Evolutionary conservation across 2,113 vertebrate genomes (phyloP).

Genomic region (Antechinus stuartii): DNA sequence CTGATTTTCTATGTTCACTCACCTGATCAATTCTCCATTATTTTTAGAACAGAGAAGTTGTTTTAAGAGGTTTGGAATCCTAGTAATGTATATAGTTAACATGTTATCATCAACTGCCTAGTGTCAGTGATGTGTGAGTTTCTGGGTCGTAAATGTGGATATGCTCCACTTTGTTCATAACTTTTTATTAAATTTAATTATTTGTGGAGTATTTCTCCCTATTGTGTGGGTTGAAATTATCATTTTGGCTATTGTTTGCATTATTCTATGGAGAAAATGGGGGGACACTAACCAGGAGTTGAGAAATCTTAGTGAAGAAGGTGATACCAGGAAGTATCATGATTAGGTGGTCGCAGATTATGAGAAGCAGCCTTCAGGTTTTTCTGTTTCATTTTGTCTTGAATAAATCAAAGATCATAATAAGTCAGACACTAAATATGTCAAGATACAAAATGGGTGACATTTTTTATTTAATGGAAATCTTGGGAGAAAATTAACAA

Average conservation of each 20-base stretch:
- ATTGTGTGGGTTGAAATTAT: not conserved
- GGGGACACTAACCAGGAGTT: not conserved
- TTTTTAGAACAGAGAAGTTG: conserved; percentile 24
- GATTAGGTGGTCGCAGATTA: conserved; percentile 18
- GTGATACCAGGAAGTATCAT: not conserved
- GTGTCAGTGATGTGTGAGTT: not conserved
- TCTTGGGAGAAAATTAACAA: not conserved
- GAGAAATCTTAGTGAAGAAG: not conserved
- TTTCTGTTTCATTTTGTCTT: conserved; percentile 11
- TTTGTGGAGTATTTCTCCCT: not conserved
- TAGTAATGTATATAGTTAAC: not conserved
- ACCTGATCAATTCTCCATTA: conserved; percentile 10
- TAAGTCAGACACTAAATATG: not conserved
- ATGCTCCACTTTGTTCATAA: conserved; percentile 2
- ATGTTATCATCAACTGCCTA: not conserved
- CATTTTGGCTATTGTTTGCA: not conserved
- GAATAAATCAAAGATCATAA: not conserved
- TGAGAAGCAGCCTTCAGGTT: conserved; percentile 12
- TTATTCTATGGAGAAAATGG: conserved; percentile 12
- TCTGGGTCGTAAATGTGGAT: not conserved
- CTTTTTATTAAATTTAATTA: conserved; percentile 26
- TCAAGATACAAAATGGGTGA: conserved; percentile 3
- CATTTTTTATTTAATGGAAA: not conserved
- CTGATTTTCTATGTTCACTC: conserved; percentile 17
- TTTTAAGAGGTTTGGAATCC: conserved; percentile 7